phyloP scores from a whole-genome alignment of 2,888 invertebrate genomes.

The Caenorhabditis auriculariae region DNA sequence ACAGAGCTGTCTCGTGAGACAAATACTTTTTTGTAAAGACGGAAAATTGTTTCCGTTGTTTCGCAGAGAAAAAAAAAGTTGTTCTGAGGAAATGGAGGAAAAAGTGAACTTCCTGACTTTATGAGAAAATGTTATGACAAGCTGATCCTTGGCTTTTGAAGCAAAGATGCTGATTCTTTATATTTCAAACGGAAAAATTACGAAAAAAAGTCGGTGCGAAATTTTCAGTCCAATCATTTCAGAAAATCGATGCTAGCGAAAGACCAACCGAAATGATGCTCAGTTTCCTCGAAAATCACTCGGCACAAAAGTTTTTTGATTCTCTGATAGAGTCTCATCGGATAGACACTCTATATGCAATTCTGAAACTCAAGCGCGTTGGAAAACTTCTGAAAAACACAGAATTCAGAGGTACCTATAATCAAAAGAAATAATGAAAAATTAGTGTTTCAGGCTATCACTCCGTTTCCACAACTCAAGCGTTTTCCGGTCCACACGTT shows the following conservation, averaged over 20 bases:
- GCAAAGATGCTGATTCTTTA: too few species aligned
- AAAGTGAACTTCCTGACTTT: background rate
- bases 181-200: background rate
- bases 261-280: conserved; percentile 3
- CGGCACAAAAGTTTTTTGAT: conserved; percentile 8
- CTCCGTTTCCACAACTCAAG: too few species aligned
- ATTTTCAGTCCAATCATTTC: background rate
- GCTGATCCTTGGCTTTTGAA: background rate
- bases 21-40: too few species aligned
- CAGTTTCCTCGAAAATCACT: background rate
- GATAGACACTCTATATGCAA: conserved; percentile 20
- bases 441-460: too few species aligned
- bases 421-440: too few species aligned
- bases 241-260: conserved; percentile 6
- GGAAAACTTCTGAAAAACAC: background rate
- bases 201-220: background rate
- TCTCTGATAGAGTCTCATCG: conserved; percentile 10
- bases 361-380: conserved; percentile 2
- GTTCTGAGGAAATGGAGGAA: background rate
- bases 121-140: background rate
- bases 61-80: too few species aligned
- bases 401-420: background rate
- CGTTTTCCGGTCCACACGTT: too few species aligned
- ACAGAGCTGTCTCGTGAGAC: too few species aligned
- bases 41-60: too few species aligned